These are phyloP conservation scores for Ophioderma brevispina DNA, from an alignment of 35 echinoderm and acorn worm genomes.

Conservation along the genomic window DNA sequence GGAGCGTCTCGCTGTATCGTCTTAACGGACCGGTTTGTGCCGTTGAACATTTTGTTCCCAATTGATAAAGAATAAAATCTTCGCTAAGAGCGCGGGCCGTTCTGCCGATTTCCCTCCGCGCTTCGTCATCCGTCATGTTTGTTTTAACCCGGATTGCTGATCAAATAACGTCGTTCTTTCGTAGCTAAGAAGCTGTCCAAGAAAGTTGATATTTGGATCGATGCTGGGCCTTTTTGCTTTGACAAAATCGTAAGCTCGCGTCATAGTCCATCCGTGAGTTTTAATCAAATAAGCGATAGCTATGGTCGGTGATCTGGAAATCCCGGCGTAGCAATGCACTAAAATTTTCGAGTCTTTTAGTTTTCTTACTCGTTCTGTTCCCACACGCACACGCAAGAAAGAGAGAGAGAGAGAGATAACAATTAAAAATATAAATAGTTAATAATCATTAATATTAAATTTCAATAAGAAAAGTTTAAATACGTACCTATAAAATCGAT, in stretches of 20 bases:
- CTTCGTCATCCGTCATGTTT: too few relatives aligned
- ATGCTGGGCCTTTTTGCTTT: conserved; percentile 79
- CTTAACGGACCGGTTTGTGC: conserved; percentile 43
- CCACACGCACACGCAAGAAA: too few relatives aligned
- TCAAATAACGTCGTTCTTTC: too few relatives aligned
- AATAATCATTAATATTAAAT: too few relatives aligned
- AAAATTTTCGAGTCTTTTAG: conserved; percentile 61
- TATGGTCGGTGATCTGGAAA: conserved; percentile 90
- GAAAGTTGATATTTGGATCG: conserved; percentile 88
- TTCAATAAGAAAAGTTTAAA: too few relatives aligned
- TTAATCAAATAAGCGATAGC: conserved; percentile 97
- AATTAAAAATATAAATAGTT: too few relatives aligned
- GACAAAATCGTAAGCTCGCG: conserved; percentile 82
- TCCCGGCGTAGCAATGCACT: conserved; percentile 90
- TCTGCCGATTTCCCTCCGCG: not conserved
- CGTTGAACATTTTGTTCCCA: conserved; percentile 7
- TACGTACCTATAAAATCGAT: too few relatives aligned
- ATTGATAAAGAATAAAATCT: conserved; percentile 84
- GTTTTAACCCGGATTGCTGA: too few relatives aligned
- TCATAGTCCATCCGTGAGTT: conserved; percentile 70
- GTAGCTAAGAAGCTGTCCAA: conserved; percentile 79
- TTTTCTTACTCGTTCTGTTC: too few relatives aligned
- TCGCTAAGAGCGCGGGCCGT: conserved; percentile 11
- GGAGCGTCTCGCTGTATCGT: conserved; percentile 67
- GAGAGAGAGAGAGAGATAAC: too few relatives aligned